phyloP scores from a whole-genome alignment of 1,140 invertebrate species.

The Drosophila bocki region DNA sequence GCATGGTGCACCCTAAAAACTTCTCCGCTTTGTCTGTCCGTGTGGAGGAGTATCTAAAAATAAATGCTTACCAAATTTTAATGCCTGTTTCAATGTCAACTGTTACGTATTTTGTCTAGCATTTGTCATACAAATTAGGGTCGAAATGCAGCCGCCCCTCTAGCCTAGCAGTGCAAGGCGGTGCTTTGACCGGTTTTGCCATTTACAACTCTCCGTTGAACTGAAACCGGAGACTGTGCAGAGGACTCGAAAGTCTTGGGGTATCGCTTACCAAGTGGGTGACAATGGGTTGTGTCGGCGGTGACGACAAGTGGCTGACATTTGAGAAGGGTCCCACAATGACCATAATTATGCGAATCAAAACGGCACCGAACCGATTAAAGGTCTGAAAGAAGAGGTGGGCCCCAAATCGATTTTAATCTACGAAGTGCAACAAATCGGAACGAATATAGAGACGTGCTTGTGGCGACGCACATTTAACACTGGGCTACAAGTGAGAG shows the following conservation, averaged over 20 bases:
- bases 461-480: slow-evolving; percentile 25
- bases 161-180: slow-evolving; percentile 22
- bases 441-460: slow-evolving; percentile 11
- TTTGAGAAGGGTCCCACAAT: slow-evolving; percentile 17
- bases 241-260: neutral
- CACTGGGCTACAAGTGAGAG: neutral
- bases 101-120: slow-evolving; percentile 15
- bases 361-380: slow-evolving; percentile 20
- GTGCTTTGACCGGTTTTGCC: slow-evolving; percentile 34
- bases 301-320: slow-evolving; percentile 45
- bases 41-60: slow-evolving; percentile 31
- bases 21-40: slow-evolving; percentile 11
- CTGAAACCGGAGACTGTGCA: neutral
- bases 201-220: slow-evolving; percentile 14
- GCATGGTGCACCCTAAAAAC: slow-evolving; percentile 9
- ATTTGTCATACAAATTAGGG: slow-evolving; percentile 22
- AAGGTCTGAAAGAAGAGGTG: too few species aligned
- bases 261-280: slow-evolving; percentile 13
- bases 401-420: slow-evolving; percentile 20
- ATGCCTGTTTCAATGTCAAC: slow-evolving; percentile 47
- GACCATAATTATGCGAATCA: slow-evolving; percentile 33
- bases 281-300: slow-evolving; percentile 15
- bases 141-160: slow-evolving; percentile 17
- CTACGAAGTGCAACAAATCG: slow-evolving; percentile 32
- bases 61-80: slow-evolving; percentile 41